Evolutionary conservation across 2,797 vertebrate species (phyloP), one percentile per base, ranked within the genome.

Genomic region (Ptychadena robeensis): DNA sequence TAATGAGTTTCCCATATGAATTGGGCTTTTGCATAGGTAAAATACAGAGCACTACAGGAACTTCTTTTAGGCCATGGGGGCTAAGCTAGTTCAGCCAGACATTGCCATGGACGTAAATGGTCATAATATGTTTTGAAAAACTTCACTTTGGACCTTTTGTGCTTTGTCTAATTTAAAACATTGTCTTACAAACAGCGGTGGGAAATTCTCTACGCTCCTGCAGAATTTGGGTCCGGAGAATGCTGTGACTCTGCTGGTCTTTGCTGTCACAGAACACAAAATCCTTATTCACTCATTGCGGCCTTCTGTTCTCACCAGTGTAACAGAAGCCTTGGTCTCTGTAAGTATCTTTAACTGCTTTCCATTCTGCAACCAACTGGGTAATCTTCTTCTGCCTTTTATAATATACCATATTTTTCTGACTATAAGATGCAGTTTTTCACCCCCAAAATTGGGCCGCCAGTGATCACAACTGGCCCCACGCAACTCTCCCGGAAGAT

Each of bases 231-330:
- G 98, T 73, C 98, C 98, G 34, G 97, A 99, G 90, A 99, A 99
- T 14, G 96, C 98, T 0, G 93, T 95, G 86, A 97, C 96, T 38
- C 92, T 99, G 75, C 91, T 99, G 79, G 97, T 99, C n/a, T 93
- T 98, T 90, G 97, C 97, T 2, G 97, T 99, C 87, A 99, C 98
- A 0, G 98, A 99, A 86, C 97, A 99, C 91, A 99, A 99, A 92
- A 99, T 99, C 89, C 96, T 99, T 87, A 96, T 99, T 87, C 98
- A 99, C 88, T 99, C 98, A 1, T 86, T 99, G 70, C 95, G 98
- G 32, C 98, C 98, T 4, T 98, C 97, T 10, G 98, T 98, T 70
- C 96, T 99, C 79, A 99, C 98, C 4, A 99, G 98, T 81, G 98
- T 99, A 73, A 97, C 98, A 1, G 98, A 99, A 92, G 98, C 98